These are phyloP conservation scores for Paramuricea clavata DNA, from an alignment of 92 coral and sea anemone species.

Conservation along the genomic window DNA sequence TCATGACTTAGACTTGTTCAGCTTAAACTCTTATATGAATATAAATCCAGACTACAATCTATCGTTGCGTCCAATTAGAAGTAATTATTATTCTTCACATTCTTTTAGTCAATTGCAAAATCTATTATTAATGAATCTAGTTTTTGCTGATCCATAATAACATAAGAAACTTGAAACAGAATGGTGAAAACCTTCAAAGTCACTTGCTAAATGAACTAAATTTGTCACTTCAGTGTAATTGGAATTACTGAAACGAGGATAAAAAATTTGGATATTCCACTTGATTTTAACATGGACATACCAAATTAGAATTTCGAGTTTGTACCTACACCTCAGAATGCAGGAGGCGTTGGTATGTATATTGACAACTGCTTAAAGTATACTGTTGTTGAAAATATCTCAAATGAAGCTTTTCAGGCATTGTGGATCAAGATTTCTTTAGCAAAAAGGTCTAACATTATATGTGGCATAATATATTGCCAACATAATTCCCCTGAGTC, in stretches of 20 bases:
- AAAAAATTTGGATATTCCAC: conserved; percentile 6
- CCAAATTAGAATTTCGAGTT: background rate
- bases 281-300: conserved; percentile 14
- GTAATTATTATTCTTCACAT: too few species aligned
- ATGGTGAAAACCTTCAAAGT: conserved; percentile 45
- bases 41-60: too few species aligned
- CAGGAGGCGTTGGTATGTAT: conserved; percentile 32
- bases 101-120: too few species aligned
- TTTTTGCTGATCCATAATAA: too few species aligned
- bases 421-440: conserved; percentile 64
- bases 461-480: conserved; percentile 59
- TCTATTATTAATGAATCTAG: too few species aligned
- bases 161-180: too few species aligned
- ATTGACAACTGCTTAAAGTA: conserved; percentile 27
- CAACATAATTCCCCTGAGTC: conserved; percentile 68
- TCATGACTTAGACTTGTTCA: too few species aligned
- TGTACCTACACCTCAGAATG: background rate
- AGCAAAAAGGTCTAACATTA: conserved; percentile 26
- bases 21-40: too few species aligned
- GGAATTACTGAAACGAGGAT: conserved; percentile 72
- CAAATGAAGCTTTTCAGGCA: conserved; percentile 72
- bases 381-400: conserved; percentile 52
- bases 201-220: conserved; percentile 59
- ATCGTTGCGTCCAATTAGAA: too few species aligned
- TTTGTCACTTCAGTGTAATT: conserved; percentile 59